These are phyloP conservation scores for Agrilus mali DNA, from an alignment of 2,888 invertebrate species.

Conservation along the genomic window DNA sequence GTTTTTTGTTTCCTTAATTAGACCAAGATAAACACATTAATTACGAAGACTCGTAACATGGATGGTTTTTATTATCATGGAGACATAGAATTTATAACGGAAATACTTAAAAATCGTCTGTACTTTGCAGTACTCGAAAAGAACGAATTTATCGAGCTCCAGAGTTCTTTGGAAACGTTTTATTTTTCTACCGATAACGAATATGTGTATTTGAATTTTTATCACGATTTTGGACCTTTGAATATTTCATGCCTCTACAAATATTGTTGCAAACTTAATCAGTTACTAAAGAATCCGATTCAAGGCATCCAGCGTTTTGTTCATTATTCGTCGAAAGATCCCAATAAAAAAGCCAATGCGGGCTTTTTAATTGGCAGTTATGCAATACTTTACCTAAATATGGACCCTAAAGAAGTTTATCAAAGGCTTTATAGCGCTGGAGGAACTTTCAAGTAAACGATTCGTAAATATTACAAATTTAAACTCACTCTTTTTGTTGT, in stretches of 20 bases:
- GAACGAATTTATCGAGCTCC: conserved; percentile 46
- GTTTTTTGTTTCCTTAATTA: conserved; percentile 15
- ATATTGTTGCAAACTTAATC: conserved; percentile 66
- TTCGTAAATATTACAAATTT: conserved; percentile 1
- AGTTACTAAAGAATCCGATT: conserved; percentile 53
- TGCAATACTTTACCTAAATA: conserved; percentile 58
- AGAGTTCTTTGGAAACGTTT: conserved; percentile 53
- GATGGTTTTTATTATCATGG: conserved; percentile 18
- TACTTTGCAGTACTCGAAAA: conserved; percentile 64
- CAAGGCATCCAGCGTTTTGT: conserved; percentile 57
- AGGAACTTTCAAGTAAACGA: conserved; percentile 30
- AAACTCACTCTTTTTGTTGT: neutral
- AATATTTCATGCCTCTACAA: conserved; percentile 77
- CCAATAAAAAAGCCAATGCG: conserved; percentile 70
- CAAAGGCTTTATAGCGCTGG: conserved; percentile 46
- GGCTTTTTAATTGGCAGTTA: conserved; percentile 78
- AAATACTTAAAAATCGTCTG: conserved; percentile 37
- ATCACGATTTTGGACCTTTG: conserved; percentile 81
- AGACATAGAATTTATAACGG: conserved; percentile 27
- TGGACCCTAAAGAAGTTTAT: conserved; percentile 57
- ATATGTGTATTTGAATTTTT: conserved; percentile 70
- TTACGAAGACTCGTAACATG: conserved; percentile 11
- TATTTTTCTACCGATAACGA: conserved; percentile 72
- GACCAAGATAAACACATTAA: conserved; percentile 3
- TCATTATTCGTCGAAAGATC: conserved; percentile 65